Conservation (phyloP, 2,888 invertebrate species). For the Invenusta paracnida region DNA sequence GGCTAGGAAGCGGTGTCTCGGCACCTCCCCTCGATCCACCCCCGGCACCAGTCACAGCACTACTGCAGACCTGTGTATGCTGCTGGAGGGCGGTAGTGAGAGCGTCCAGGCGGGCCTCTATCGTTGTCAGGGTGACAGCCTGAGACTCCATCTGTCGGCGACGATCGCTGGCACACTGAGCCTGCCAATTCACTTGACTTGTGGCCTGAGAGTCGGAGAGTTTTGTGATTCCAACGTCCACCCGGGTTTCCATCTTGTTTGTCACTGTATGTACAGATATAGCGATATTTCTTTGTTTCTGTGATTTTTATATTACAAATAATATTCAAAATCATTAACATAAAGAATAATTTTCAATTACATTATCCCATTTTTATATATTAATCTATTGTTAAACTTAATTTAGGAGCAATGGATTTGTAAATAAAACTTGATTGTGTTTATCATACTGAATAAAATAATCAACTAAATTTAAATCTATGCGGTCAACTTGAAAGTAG, state of each 20-base stretch:
- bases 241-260: not conserved
- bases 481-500: too few relatives aligned
- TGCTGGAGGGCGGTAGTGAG: not conserved
- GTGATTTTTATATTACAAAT: too few relatives aligned
- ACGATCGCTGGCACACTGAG: not conserved
- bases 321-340: too few relatives aligned
- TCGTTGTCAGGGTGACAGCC: not conserved
- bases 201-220: not conserved
- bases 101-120: not conserved
- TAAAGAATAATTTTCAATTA: too few relatives aligned
- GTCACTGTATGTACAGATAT: not conserved
- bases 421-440: too few relatives aligned
- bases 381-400: too few relatives aligned
- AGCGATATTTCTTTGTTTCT: too few relatives aligned
- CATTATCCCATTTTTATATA: too few relatives aligned
- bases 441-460: too few relatives aligned
- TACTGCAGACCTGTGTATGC: not conserved
- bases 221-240: not conserved
- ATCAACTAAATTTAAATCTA: too few relatives aligned
- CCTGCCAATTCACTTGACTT: not conserved
- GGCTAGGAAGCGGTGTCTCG: not conserved
- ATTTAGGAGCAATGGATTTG: too few relatives aligned
- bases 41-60: not conserved
- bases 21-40: not conserved
- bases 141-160: not conserved